Evolutionary conservation across 1,140 invertebrate species (phyloP).

Genomic region (Gyrodactylus bullatarudis): DNA sequence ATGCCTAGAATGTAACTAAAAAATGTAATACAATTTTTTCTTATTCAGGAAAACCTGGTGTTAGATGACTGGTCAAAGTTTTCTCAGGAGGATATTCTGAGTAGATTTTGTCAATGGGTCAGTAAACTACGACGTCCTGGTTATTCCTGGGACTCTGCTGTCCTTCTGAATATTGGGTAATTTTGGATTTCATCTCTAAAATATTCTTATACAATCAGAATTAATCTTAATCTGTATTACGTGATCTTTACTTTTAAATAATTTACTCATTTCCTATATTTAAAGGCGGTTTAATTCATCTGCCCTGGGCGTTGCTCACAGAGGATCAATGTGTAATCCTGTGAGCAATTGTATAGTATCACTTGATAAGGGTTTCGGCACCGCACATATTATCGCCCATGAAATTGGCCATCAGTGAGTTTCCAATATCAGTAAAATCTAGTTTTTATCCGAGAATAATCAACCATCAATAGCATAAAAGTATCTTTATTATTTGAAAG

Average conservation of each 20-base stretch:
- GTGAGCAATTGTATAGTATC: neutral
- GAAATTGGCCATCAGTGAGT: slow-evolving; percentile 4
- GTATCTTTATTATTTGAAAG: neutral
- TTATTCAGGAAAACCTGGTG: neutral
- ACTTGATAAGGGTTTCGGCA: neutral
- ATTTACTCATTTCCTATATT: neutral
- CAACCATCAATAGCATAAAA: neutral
- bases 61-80: neutral
- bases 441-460: no score
- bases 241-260: neutral
- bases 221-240: neutral
- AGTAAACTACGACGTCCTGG: neutral
- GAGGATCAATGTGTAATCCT: neutral
- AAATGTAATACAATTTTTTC: no score
- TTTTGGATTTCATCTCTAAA: neutral
- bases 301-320: neutral
- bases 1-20: no score
- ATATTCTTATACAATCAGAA: neutral
- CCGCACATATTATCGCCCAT: neutral
- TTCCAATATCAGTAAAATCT: no score
- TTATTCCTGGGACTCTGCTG: neutral
- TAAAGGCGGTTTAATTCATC: neutral
- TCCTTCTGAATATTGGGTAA: neutral
- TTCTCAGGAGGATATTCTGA: neutral
- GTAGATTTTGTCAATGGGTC: neutral